Percentiles rank a stretch among this genome's conserved stretches.
Conservation (phyloP, 2,797 vertebrate genomes). For the Chromobotia macracanthus region DNA sequence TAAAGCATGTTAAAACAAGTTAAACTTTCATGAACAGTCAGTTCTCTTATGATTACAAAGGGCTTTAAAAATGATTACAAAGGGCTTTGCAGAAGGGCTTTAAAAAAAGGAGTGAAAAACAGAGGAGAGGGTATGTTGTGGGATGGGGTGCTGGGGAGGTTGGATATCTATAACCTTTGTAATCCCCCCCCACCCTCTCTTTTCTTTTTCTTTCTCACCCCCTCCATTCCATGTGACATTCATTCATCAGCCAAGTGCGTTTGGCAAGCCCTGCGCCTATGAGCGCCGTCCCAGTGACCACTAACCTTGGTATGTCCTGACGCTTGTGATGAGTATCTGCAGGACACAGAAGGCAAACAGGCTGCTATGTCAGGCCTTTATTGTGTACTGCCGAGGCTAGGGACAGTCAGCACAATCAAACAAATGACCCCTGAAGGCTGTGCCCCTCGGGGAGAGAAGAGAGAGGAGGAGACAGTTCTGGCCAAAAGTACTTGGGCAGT, state of each 20-base stretch:
- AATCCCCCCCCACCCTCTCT: constrained; percentile 67
- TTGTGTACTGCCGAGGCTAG: constrained; percentile 88
- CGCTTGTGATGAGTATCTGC: constrained; percentile 98
- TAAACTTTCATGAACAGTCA: no score
- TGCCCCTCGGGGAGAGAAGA: constrained; percentile 72
- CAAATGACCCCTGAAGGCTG: constrained; percentile 92
- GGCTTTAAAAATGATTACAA: no score
- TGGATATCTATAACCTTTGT: constrained; percentile 86
- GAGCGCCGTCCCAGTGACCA: constrained; percentile 91
- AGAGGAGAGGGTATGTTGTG: constrained; percentile 32
- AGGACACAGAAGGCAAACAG: constrained; percentile 93
- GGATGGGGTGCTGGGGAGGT: constrained; percentile 59
- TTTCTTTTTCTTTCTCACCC: constrained; percentile 48
- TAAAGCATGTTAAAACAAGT: no score
- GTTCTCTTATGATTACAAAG: no score
- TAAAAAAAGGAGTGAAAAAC: constrained; percentile 58
- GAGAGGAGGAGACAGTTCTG: constrained; percentile 53
- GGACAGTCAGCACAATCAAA: constrained; percentile 92
- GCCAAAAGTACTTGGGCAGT: constrained; percentile 72
- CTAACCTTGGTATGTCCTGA: constrained; percentile 99
- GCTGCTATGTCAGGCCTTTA: constrained; percentile 98
- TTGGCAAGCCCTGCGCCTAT: constrained; percentile 87
- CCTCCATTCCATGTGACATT: constrained; percentile 87
- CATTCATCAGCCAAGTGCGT: constrained; percentile 89
- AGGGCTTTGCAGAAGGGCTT: constrained; percentile 14